phyloP scores from a whole-genome alignment of 2,888 invertebrate genomes.

The Molorchus minor region DNA sequence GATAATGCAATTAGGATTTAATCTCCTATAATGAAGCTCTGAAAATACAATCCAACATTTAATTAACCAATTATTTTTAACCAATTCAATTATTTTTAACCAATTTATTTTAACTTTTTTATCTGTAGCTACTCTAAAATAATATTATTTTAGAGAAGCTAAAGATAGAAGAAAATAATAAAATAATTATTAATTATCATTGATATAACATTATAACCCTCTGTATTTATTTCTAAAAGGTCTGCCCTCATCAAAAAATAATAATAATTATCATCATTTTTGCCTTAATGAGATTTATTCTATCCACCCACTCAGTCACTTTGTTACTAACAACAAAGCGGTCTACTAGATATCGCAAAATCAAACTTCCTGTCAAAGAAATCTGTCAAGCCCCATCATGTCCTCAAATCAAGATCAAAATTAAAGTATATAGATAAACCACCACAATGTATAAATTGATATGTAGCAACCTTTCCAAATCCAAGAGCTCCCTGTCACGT shows the following conservation, averaged over 20 bases:
- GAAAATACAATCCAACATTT: no score
- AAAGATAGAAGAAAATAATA: no score
- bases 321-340: neutral
- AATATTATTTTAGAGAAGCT: no score
- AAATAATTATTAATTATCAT: no score
- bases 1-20: no score
- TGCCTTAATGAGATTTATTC: neutral
- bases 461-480: constrained; percentile 39
- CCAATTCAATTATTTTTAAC: no score
- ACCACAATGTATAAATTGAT: constrained; percentile 44
- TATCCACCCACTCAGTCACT: neutral
- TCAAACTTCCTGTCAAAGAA: constrained; percentile 37
- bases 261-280: neutral
- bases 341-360: constrained; percentile 13
- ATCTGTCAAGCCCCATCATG: constrained; percentile 41
- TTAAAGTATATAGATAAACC: constrained; percentile 45
- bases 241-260: neutral
- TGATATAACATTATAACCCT: no score
- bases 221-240: no score
- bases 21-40: no score
- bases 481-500: constrained; percentile 32
- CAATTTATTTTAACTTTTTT: no score
- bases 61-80: no score
- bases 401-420: constrained; percentile 41
- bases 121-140: no score